Evolutionary conservation across 2,797 vertebrate species (phyloP), one percentile per base, ranked within the genome.

Genomic region (Sebastes matsubarae): DNA sequence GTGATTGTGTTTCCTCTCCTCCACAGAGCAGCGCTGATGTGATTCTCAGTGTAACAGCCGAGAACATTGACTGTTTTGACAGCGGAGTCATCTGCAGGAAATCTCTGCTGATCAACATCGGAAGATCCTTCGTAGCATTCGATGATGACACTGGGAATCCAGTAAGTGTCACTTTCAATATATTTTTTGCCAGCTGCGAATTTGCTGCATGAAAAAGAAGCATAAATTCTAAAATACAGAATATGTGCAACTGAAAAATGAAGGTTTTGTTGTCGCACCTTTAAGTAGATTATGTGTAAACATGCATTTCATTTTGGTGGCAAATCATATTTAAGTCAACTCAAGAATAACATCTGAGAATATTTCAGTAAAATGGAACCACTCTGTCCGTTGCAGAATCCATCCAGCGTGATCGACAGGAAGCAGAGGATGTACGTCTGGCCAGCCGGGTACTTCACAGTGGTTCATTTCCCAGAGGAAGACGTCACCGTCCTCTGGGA

Each of bases 401-500:
- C 96, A 0, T 96, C 96, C 75, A 99, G 97, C 81, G 86, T 97
- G 75, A 82, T 97, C 36, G 96, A 98, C 13, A 69, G 93, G 87
- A 90, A 89, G 76, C 96, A 98, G 65, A 94, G 88, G 66, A 92
- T 98, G 66, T 94, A 96, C 74, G 89, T 97, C 1, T 99, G 98
- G 97, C 96, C 94, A 57, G 98, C 96, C 1, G 98, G 98, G 8
- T 97, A 97, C 93, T 99, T 97, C 91, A 97, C 97, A 0, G 92
- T 99, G 68, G 91, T 98, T 77, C 96, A 99, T 80, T 96, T 99
- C 87, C 96, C 97, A 1, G 85, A 90, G 58, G 97, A 98, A 22
- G 96, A 97, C 1, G 86, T 99, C 80, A 98, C 97, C 2, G 59
- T 99, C 66, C 94, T 99, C 57, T 99, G 98, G 98, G 98, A 99